phyloP scores from a whole-genome alignment of 2,797 vertebrate species.

The Decapterus maruadsi region DNA sequence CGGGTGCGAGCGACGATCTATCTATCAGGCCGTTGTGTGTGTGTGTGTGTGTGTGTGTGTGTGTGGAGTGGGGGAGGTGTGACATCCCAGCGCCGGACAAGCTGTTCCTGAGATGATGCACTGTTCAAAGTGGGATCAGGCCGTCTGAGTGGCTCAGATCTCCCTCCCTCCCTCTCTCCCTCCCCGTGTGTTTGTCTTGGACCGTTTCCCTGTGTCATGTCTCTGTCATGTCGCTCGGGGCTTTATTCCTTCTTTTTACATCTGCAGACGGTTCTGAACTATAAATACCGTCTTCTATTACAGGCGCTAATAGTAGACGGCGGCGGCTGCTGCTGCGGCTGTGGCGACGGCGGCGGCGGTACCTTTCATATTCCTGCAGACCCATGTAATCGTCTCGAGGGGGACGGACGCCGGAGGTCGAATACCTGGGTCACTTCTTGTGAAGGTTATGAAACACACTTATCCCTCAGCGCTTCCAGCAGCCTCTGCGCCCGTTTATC shows the following conservation, averaged over 20 bases:
- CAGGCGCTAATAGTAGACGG: conserved; percentile 39
- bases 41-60: neutral
- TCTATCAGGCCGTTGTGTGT: conserved; percentile 21
- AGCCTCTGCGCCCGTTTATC: conserved; percentile 28
- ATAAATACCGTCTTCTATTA: conserved; percentile 51
- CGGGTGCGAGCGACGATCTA: neutral
- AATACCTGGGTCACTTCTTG: conserved; percentile 19
- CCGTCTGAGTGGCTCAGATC: conserved; percentile 56
- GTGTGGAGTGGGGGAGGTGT: conserved; percentile 41
- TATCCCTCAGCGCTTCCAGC: conserved; percentile 10
- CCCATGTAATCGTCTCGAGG: conserved; percentile 47
- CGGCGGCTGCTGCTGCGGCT: neutral
- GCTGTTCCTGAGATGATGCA: conserved; percentile 54
- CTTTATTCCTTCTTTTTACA: conserved; percentile 34
- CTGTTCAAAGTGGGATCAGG: conserved; percentile 38
- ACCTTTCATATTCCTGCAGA: conserved; percentile 39
- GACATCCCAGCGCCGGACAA: conserved; percentile 48
- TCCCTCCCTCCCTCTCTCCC: conserved; percentile 4
- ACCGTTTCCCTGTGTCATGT: conserved; percentile 37
- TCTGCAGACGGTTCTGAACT: conserved; percentile 36
- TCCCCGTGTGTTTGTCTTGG: conserved; percentile 50
- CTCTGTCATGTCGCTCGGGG: conserved; percentile 29
- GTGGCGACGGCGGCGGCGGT: neutral
- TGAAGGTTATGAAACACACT: conserved; percentile 49
- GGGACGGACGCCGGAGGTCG: conserved; percentile 29